A percentile compares a stretch with the other conserved stretches of the same genome.
These are phyloP conservation scores for Callocephalon fimbriatum DNA, from an alignment of 2,113 vertebrate species.

Conservation along the genomic window DNA sequence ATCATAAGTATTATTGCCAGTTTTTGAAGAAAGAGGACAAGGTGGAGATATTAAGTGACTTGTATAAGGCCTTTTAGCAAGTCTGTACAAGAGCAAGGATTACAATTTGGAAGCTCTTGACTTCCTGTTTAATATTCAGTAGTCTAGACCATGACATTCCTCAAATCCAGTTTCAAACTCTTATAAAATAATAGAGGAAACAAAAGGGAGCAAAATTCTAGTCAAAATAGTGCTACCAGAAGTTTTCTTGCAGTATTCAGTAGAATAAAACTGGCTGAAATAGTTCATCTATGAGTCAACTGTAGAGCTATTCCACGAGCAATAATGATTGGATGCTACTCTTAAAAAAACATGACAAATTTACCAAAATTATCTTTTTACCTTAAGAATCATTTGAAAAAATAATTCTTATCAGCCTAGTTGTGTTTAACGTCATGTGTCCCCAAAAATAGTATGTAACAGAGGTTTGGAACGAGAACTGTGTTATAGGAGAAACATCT, in stretches of 20 bases:
- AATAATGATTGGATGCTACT: not conserved
- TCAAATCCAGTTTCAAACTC: constrained; percentile 20
- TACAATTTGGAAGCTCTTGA: constrained; percentile 17
- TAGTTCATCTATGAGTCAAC: fast-evolving
- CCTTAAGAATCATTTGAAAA: not conserved
- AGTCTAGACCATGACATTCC: not conserved
- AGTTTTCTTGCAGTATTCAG: fast-evolving
- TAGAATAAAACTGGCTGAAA: not conserved
- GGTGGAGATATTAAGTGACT: not conserved
- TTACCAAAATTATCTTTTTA: not conserved
- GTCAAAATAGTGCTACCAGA: not conserved
- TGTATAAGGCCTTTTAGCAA: not conserved
- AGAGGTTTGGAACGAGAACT: not conserved
- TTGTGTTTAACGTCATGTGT: not conserved
- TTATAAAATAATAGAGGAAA: constrained; percentile 7
- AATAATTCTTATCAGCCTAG: not conserved
- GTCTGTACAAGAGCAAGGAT: not conserved
- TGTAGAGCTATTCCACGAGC: not conserved
- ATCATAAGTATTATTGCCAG: not conserved
- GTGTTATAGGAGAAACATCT: not conserved
- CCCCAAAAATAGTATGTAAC: fast-evolving
- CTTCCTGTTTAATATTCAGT: not conserved
- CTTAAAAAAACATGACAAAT: not conserved
- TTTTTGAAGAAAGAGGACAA: not conserved
- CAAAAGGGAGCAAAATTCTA: not conserved